Base-by-base conservation (phyloP, 2,113 vertebrate genomes). In the Equus quagga region DNA sequence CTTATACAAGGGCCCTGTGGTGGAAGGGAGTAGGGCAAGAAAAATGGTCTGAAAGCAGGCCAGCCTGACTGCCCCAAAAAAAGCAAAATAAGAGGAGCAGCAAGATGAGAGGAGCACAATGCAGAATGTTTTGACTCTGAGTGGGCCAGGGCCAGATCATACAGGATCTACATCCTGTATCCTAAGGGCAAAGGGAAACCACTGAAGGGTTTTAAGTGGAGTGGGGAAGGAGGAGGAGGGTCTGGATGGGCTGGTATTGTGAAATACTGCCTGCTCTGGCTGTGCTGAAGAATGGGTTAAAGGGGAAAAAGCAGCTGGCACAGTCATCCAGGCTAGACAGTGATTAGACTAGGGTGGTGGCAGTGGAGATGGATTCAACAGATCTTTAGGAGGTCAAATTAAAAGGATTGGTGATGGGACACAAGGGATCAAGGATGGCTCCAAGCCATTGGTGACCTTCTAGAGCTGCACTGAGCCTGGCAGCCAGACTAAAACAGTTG, bases 141-240 rank as follows among this genome's bases (percentile, higher is more conserved):
- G 41, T 6, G 17, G 26, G 15, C 70, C 31, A 6, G 44, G 64
- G 15, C 28, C 44, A 78, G 54, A 49, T 75, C 70, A 18, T 19
- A 24, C 14, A 15, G 19, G 15, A 8, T 26, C 73, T n/a, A 1
- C 7, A 0, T 49, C 12, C 46, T 79, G 0, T 85, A 0, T 58
- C 26, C 26, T 31, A 11, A 58, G 64, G 51, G 33, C 21, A 79
- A 17, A n/a, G 46, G 46, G 80, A 64, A 89, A 31, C 13, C 44
- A 33, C 46, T 19, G 41, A 26, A 60, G 62, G 36, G 11, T 65
- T 70, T 44, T 14, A 31, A 56, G 41, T 51, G 8, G 51, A 9
- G 54, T 49, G 15, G 51, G 11, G 19, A 21, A 36, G 28, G 21
- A 65, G 19, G 41, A 10, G 41, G 26, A 56, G 3, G 18, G 49